Evolutionary conservation across 37 sponge, comb jelly and placozoan species (phyloP).

Genomic region (Lycopodina hypogea): DNA sequence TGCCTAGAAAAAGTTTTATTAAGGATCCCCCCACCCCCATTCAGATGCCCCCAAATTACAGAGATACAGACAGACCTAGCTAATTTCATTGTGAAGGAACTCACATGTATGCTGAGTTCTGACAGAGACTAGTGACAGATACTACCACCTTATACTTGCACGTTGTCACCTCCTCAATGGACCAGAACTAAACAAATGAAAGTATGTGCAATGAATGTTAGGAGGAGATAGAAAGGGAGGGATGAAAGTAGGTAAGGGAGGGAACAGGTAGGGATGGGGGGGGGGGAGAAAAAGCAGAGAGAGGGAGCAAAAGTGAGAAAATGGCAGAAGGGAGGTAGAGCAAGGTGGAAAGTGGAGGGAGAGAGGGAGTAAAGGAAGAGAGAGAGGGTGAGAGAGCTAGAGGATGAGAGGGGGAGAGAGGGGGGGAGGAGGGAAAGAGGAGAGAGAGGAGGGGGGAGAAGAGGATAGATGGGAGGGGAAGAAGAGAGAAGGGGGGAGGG

Average conservation of each 20-base stretch:
- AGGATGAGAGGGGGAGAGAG: not conserved
- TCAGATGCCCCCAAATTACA: too few relatives aligned
- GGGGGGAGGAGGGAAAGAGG: not conserved
- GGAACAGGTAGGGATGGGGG: conserved; percentile 3
- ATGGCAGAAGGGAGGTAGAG: conserved; percentile 6
- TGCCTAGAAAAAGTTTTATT: too few relatives aligned
- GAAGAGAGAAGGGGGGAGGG: not conserved
- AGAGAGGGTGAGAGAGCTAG: not conserved
- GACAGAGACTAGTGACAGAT: conserved; percentile 51
- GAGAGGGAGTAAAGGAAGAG: conserved; percentile 10
- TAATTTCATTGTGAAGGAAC: too few relatives aligned
- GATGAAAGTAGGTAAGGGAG: conserved; percentile 7
- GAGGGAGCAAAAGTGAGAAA: conserved; percentile 20
- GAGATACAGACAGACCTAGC: too few relatives aligned
- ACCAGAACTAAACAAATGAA: conserved; percentile 33
- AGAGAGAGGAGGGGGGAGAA: not conserved
- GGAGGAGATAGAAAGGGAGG: not conserved
- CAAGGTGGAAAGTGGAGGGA: conserved; percentile 9
- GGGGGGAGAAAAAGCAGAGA: conserved; percentile 2
- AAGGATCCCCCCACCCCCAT: too few relatives aligned
- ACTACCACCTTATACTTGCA: conserved; percentile 70
- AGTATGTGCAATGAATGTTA: too few relatives aligned
- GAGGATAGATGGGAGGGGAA: not conserved
- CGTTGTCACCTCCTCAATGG: conserved; percentile 56
- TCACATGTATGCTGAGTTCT: conserved; percentile 61